These are phyloP conservation scores for Philopotamus ludificatus DNA, from an alignment of 1,140 invertebrate genomes.

Conservation along the genomic window DNA sequence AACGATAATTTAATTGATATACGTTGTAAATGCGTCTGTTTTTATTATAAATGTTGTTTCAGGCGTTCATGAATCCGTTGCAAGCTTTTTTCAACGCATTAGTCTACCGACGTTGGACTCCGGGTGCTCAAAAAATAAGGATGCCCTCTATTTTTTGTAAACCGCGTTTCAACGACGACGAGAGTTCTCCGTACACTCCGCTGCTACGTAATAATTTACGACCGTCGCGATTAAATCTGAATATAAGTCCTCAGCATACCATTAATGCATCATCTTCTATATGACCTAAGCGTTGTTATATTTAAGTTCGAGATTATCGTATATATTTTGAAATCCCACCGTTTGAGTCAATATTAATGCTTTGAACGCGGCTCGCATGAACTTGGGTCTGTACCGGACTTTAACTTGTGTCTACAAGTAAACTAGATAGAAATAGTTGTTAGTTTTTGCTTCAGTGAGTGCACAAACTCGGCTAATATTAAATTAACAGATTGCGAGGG, in stretches of 20 bases:
- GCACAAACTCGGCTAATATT: too few relatives aligned
- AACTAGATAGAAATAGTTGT: too few relatives aligned
- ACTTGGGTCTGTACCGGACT: too few relatives aligned
- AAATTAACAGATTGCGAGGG: too few relatives aligned
- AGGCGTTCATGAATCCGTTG: slow-evolving; percentile 78
- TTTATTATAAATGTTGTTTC: slow-evolving; percentile 16
- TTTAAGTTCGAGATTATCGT: too few relatives aligned
- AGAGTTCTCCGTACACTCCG: slow-evolving; percentile 18
- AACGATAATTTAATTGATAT: not conserved
- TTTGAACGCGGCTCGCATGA: too few relatives aligned
- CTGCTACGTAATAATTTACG: slow-evolving; percentile 18
- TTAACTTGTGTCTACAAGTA: too few relatives aligned
- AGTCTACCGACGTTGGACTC: slow-evolving; percentile 71
- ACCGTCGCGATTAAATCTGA: slow-evolving; percentile 33
- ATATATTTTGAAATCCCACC: too few relatives aligned
- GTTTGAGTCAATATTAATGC: too few relatives aligned
- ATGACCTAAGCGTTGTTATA: too few relatives aligned
- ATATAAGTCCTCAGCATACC: slow-evolving; percentile 18
- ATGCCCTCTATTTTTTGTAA: slow-evolving; percentile 10
- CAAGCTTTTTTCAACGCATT: slow-evolving; percentile 78
- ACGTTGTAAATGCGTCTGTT: not conserved
- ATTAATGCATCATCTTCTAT: slow-evolving; percentile 23
- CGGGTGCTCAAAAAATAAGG: slow-evolving; percentile 28
- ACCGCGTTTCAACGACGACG: not conserved
- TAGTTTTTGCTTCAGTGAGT: too few relatives aligned